Evolutionary conservation across 2,888 invertebrate genomes (phyloP).

Genomic region (Tinea pellionella): DNA sequence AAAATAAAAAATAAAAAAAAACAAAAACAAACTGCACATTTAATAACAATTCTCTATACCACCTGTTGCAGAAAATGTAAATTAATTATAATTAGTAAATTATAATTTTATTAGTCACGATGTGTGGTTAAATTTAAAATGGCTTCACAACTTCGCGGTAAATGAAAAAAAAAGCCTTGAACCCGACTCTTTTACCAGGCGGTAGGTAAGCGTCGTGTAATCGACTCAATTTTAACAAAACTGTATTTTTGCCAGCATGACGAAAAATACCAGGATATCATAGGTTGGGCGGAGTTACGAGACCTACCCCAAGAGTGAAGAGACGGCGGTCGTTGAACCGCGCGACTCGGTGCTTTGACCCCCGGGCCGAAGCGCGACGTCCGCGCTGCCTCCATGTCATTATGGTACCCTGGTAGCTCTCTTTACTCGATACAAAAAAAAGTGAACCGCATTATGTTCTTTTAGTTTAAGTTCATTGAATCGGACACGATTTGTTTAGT

Average conservation of each 20-base stretch:
- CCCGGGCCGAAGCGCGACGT: constrained; percentile 9
- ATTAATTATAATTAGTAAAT: too few relatives aligned
- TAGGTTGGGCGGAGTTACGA: constrained; percentile 29
- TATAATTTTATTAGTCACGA: too few relatives aligned
- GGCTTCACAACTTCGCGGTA: too few relatives aligned
- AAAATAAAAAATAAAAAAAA: too few relatives aligned
- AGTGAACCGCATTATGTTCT: background rate
- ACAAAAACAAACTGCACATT: too few relatives aligned
- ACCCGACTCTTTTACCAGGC: too few relatives aligned
- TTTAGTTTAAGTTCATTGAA: background rate
- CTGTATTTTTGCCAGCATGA: background rate
- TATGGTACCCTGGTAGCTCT: constrained; percentile 2
- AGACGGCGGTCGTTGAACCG: constrained; percentile 49
- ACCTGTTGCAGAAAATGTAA: too few relatives aligned
- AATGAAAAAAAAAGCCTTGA: too few relatives aligned
- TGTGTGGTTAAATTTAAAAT: too few relatives aligned
- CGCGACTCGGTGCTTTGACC: constrained; percentile 22
- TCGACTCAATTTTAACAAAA: background rate
- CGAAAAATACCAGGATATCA: background rate
- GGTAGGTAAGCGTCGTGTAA: too few relatives aligned
- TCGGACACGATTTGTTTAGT: background rate
- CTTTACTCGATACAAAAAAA: background rate
- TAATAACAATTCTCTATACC: too few relatives aligned
- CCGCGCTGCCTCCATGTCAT: constrained; percentile 6
- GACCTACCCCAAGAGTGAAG: constrained; percentile 42